Base-by-base conservation (phyloP, 2,888 invertebrate genomes). In the Plusia festucae region DNA sequence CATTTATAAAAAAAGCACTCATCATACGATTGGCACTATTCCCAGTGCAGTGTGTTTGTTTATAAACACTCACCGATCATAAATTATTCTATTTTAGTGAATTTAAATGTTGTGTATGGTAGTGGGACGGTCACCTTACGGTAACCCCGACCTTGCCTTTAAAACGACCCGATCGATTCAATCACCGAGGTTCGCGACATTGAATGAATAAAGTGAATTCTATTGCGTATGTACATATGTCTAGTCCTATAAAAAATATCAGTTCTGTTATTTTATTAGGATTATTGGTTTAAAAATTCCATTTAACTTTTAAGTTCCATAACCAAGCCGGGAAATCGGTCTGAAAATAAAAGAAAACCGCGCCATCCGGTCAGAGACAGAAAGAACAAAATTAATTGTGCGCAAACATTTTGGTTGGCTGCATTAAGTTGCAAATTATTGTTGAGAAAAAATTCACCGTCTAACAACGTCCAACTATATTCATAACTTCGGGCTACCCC, bases 81-180 rank as follows among this genome's bases (percentile, higher is more conserved):
- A 52, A 60, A 60, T 54, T 16, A 24, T 44, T 44, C 13, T 18
- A 49, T 11, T 49, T 9, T 18, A 18, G 13, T 40, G 16, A 18
- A 46, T 46, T 46, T 46, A 16, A 18, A 18, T 11, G 46, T 46
- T 18, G 11, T 46, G 30, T 27, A 5, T 30, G 15, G 2, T 15
- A 34, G 40, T 40, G 11, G 18, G 18, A 56, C 30, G 18, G n/a
- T 13, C 49, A 34, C 2, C 30, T 59, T 53, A 30, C 9, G 56
- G 44, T 60, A 56, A 54, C 64, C 72, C 57, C 68, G 60, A 18
- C 73, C 64, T 60, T 71, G 52, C 32, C 13, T 8, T 49, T 34
- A 34, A 52, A 57, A 71, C 49, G 59, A 68, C 32, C n/a, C 73
- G 53, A 44, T 46, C 8, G 52, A 27, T 60, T 71, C 51, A 68